Percentiles rank a stretch among this genome's conserved stretches.
Conservation (phyloP, 2,888 invertebrate species). For the Odontocolon sp. region DNA sequence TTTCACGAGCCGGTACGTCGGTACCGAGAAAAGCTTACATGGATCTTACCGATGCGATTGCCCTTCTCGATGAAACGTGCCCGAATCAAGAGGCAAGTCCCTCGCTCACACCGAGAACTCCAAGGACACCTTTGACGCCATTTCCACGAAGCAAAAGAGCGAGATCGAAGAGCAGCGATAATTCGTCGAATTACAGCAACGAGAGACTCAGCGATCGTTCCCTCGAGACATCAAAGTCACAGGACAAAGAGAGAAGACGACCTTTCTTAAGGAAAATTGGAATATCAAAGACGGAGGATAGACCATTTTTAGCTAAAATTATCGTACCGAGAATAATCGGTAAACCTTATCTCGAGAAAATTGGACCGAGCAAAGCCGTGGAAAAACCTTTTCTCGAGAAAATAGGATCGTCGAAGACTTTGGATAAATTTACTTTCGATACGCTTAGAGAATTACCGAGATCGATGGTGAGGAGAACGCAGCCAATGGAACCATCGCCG, state of each 20-base stretch:
- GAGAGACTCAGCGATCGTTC: slow-evolving; percentile 74
- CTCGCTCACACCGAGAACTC: slow-evolving; percentile 76
- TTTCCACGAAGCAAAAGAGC: slow-evolving; percentile 75
- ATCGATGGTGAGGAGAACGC: slow-evolving; percentile 43
- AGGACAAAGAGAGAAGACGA: slow-evolving; percentile 67
- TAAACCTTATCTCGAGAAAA: slow-evolving; percentile 78
- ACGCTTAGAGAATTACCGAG: slow-evolving; percentile 61
- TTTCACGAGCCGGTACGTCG: slow-evolving; percentile 18
- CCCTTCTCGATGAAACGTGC: slow-evolving; percentile 78
- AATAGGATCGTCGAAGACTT: slow-evolving; percentile 75
- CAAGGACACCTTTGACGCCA: slow-evolving; percentile 76
- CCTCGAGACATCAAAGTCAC: slow-evolving; percentile 62
- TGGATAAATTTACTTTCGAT: slow-evolving; percentile 77
- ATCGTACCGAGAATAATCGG: slow-evolving; percentile 74
- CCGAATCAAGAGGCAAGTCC: slow-evolving; percentile 77
- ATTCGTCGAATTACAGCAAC: slow-evolving; percentile 77
- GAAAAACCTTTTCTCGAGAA: slow-evolving; percentile 77
- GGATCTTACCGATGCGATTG: slow-evolving; percentile 78
- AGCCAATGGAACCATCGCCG: slow-evolving; percentile 54
- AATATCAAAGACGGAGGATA: slow-evolving; percentile 78
- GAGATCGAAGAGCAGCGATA: slow-evolving; percentile 79
- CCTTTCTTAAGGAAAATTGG: slow-evolving; percentile 78
- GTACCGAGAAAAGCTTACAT: slow-evolving; percentile 76
- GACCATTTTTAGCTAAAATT: slow-evolving; percentile 75
- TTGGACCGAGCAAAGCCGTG: slow-evolving; percentile 77